Base-by-base conservation (phyloP, 2,113 vertebrate species). In the Cavia aperea region DNA sequence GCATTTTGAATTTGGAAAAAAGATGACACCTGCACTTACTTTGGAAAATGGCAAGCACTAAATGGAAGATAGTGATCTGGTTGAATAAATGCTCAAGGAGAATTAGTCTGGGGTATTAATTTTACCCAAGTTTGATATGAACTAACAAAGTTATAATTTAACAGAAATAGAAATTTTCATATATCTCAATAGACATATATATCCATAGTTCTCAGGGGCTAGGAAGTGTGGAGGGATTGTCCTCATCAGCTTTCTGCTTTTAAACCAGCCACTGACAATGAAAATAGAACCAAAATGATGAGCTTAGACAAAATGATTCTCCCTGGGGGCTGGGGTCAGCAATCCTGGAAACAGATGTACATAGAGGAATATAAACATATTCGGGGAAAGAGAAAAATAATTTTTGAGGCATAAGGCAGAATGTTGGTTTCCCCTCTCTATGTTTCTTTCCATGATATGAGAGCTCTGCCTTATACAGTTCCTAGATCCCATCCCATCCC, bases 1-100 rank as follows among this genome's bases (percentile, higher is more conserved):
- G 7, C 58, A 49, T 88, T 63, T 68, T 91, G 63, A 87, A 94
- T 72, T 91, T 93, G 43, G 26, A 81, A 31, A 58, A 94, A 83
- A 79, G 91, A 65, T 43, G 56, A 5, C 39, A 60, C 33, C 81
- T 92, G 86, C 87, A 91, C 90, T 75, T 81, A 72, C 73, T 90
- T 93, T 13, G 29, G 49, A 92, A 92, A 95, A 54, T 62, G 72
- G 60, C 24, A n/a, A 43, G 26, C 72, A 60, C 77, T 78, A 24
- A 18, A 24, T 19, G 12, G 72, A 91, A 93, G 46, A 79, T 9
- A 73, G 5, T 58, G 60, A 75, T 73, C 86, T 62, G 54, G 7
- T 62, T 88, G 91, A 68, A 86, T 51, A 89, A 72, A n/a, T 73
- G 8, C 86, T 81, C 29, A 1, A 43, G 39, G 72, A 63, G 92